Evolutionary conservation across 2,113 vertebrate genomes (phyloP).

Genomic region (Agapornis roseicollis): DNA sequence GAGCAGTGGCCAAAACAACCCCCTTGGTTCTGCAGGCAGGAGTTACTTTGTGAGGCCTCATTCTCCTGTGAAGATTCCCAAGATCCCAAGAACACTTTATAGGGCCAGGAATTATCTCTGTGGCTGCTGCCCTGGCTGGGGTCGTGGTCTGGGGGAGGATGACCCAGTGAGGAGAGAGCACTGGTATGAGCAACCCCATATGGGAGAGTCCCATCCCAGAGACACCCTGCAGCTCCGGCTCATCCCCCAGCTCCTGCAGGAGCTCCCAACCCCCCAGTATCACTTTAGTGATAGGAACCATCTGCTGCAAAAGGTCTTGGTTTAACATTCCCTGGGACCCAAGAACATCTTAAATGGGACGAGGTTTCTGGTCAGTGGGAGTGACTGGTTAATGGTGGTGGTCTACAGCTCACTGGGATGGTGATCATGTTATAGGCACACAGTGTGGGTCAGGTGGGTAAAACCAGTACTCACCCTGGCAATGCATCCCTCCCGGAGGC

Average conservation of each 20-base stretch:
- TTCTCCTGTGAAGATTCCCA: background rate
- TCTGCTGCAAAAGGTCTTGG: background rate
- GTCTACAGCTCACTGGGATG: background rate
- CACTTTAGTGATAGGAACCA: rapidly evolving
- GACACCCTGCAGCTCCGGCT: background rate
- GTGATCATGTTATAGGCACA: slow-evolving; percentile 34
- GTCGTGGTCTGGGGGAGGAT: rapidly evolving
- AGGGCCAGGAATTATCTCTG: background rate
- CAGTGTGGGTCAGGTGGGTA: background rate
- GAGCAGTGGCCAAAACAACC: background rate
- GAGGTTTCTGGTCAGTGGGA: background rate
- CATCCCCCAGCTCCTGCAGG: rapidly evolving
- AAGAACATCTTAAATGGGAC: rapidly evolving
- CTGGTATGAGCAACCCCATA: rapidly evolving
- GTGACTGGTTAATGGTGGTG: slow-evolving; percentile 43
- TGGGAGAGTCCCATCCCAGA: background rate
- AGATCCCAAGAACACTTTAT: background rate
- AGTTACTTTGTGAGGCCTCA: rapidly evolving
- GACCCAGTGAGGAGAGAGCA: background rate
- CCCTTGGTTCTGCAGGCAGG: background rate
- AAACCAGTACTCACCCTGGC: slow-evolving; percentile 38
- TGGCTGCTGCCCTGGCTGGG: background rate
- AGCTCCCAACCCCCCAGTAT: background rate
- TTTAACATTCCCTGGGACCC: background rate
- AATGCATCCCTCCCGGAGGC: background rate